Evolutionary conservation across 1,140 invertebrate genomes (phyloP).

Genomic region (Drosophila navojoa): DNA sequence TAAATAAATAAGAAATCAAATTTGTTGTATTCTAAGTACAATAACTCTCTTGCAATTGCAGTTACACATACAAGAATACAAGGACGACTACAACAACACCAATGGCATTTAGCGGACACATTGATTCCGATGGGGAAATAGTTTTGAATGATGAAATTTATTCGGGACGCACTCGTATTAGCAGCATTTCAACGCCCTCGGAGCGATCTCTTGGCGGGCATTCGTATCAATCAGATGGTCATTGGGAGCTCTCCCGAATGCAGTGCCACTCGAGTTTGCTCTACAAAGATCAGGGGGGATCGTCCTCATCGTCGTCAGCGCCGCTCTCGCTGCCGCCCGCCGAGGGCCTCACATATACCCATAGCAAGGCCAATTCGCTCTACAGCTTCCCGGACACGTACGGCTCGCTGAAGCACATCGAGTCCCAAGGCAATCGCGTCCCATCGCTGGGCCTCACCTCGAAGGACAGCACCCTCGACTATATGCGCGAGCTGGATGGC

Average conservation of each 20-base stretch:
- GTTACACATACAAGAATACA: slow-evolving; percentile 19
- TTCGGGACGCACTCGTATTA: slow-evolving; percentile 2
- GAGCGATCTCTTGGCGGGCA: not conserved
- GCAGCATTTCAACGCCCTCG: not conserved
- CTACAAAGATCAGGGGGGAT: slow-evolving; percentile 2
- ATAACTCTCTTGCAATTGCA: not conserved
- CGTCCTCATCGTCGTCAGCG: slow-evolving; percentile 10
- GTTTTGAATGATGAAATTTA: slow-evolving; percentile 38
- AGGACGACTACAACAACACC: not conserved
- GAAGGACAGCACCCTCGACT: slow-evolving; percentile 25
- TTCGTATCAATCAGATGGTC: not conserved
- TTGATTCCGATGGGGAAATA: slow-evolving; percentile 22
- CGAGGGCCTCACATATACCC: not conserved
- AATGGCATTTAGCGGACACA: slow-evolving; percentile 54
- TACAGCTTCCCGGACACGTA: slow-evolving; percentile 43
- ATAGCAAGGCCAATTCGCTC: slow-evolving; percentile 1
- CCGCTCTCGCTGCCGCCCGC: slow-evolving; percentile 19
- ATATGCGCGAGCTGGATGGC: slow-evolving; percentile 13
- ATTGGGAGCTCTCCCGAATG: not conserved
- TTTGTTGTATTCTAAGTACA: slow-evolving; percentile 4
- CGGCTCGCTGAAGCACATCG: slow-evolving; percentile 15
- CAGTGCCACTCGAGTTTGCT: not conserved
- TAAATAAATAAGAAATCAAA: not conserved
- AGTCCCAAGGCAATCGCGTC: slow-evolving; percentile 19
- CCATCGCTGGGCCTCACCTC: slow-evolving; percentile 40